Evolutionary conservation across 2,113 vertebrate species (phyloP).

Genomic region (Hippocampus zosterae): DNA sequence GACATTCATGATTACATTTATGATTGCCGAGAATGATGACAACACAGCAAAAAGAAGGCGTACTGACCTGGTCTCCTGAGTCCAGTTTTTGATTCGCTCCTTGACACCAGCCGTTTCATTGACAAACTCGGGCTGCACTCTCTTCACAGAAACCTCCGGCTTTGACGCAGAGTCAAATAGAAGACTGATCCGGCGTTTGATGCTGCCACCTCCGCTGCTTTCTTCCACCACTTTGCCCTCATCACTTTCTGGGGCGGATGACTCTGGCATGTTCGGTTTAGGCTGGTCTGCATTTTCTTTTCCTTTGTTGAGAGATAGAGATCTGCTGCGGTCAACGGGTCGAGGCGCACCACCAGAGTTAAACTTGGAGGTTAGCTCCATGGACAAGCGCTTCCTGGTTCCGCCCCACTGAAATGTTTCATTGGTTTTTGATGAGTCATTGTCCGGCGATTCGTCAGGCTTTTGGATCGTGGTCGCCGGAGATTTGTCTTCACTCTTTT

Average conservation of each 20-base stretch:
- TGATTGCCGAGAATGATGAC: not conserved
- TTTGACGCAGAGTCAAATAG: slow-evolving; percentile 57
- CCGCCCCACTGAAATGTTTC: slow-evolving; percentile 11
- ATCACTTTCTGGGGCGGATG: slow-evolving; percentile 18
- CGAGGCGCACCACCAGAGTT: slow-evolving; percentile 30
- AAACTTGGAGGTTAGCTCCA: slow-evolving; percentile 65
- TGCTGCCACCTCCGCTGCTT: slow-evolving; percentile 40
- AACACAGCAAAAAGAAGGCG: not conserved
- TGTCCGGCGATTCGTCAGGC: slow-evolving; percentile 10
- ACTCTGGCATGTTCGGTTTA: not conserved
- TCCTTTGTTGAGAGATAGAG: not conserved
- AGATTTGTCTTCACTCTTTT: slow-evolving; percentile 15
- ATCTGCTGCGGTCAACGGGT: slow-evolving; percentile 2
- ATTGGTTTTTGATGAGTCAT: not conserved
- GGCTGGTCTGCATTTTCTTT: slow-evolving; percentile 20
- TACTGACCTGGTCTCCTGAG: slow-evolving; percentile 49
- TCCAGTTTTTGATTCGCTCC: slow-evolving; percentile 63
- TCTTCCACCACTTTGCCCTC: slow-evolving; percentile 27
- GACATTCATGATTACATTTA: not conserved
- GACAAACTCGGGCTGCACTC: slow-evolving; percentile 44
- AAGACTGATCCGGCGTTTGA: slow-evolving; percentile 66
- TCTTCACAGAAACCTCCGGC: slow-evolving; percentile 38
- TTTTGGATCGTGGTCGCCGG: slow-evolving; percentile 4
- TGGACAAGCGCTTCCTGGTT: slow-evolving; percentile 55
- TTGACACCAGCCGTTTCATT: slow-evolving; percentile 51